Conservation (phyloP, 1,140 invertebrate genomes). For the Heliconius congener region DNA sequence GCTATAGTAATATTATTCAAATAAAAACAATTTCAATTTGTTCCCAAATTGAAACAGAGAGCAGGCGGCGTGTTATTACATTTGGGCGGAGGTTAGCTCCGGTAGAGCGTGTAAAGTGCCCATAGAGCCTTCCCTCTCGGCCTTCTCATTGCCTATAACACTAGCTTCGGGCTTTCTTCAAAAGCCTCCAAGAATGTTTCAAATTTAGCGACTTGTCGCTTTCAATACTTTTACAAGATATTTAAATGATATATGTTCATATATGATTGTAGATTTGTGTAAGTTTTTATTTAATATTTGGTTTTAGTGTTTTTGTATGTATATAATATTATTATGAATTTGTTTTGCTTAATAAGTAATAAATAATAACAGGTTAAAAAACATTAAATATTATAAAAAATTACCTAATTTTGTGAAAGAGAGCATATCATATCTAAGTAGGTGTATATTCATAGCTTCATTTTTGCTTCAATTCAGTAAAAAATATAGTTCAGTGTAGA, state of each 20-base stretch:
- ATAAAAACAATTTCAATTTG: constrained; percentile 81
- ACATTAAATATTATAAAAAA: not conserved
- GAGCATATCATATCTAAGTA: too few species aligned
- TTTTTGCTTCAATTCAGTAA: not conserved
- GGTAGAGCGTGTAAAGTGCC: constrained; percentile 79
- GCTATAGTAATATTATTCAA: constrained; percentile 75
- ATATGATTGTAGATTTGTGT: too few species aligned
- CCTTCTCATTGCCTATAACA: constrained; percentile 77
- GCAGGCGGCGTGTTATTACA: constrained; percentile 74
- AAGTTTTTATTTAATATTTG: not conserved
- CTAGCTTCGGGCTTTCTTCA: constrained; percentile 75
- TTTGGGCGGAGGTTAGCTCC: constrained; percentile 77
- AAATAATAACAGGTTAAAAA: not conserved
- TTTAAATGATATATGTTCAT: constrained; percentile 53
- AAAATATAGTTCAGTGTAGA: constrained; percentile 54
- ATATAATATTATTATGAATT: not conserved
- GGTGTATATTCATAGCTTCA: not conserved
- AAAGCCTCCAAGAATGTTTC: constrained; percentile 74
- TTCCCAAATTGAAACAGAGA: constrained; percentile 79
- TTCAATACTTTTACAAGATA: constrained; percentile 74
- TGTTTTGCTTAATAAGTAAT: too few species aligned
- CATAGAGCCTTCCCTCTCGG: constrained; percentile 72
- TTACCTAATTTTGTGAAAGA: not conserved
- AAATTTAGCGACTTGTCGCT: constrained; percentile 79
- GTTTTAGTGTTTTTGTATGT: not conserved